A percentile compares a stretch with the other conserved stretches of the same genome.
Evolutionary conservation across 2,888 invertebrate species (phyloP).

Genomic region (Protophormia terraenovae): DNA sequence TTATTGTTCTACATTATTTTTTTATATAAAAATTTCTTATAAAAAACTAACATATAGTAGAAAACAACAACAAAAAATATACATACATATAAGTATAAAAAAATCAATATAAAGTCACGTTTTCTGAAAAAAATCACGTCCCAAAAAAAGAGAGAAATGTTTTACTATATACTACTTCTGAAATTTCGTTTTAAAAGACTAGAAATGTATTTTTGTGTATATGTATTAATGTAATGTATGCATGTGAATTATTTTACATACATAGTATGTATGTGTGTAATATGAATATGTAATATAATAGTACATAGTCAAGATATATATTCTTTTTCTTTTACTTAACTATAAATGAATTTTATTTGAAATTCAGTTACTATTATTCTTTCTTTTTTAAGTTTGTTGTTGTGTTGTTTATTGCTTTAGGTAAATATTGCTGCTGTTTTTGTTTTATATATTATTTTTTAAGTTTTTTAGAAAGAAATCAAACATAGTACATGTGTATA

Average conservation of each 20-base stretch:
- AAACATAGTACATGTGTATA: no score
- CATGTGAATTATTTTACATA: background rate
- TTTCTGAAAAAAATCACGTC: conserved; percentile 80
- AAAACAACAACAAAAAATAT: conserved; percentile 66
- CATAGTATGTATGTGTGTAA: background rate
- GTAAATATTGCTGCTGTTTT: conserved; percentile 21
- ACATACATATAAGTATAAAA: conserved; percentile 55
- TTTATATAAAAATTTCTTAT: background rate
- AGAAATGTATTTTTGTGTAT: background rate
- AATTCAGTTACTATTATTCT: background rate
- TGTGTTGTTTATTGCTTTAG: conserved; percentile 1
- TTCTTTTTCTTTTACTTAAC: background rate
- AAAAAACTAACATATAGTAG: conserved; percentile 17
- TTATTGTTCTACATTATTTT: conserved; percentile 14
- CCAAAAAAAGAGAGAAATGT: conserved; percentile 70
- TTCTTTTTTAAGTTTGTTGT: no score
- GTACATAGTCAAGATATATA: no score
- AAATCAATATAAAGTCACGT: conserved; percentile 82
- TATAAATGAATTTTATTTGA: background rate
- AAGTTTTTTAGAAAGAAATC: background rate
- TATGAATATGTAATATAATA: background rate
- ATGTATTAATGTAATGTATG: background rate
- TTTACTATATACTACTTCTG: conserved; percentile 24
- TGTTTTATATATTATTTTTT: background rate
- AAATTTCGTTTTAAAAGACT: conserved; percentile 2